Base-by-base conservation (phyloP, 2,888 invertebrate genomes). In the Latrodectus elegans region DNA sequence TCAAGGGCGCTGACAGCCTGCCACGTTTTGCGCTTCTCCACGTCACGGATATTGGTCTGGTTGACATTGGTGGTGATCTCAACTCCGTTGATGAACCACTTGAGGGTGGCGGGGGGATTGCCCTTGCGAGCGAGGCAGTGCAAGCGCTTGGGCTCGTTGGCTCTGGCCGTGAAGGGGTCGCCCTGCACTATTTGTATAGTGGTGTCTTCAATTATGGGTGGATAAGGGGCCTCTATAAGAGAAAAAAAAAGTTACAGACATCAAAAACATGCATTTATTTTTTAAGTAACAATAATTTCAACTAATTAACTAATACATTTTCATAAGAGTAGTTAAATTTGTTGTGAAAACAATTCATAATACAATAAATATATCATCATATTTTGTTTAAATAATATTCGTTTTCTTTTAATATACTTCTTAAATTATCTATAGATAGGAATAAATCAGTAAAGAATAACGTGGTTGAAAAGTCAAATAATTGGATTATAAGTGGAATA, bases 121-220 rank as follows among this genome's bases (percentile, higher is more conserved):
- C 97, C 97, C 92, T 96, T 96, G 93, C 96, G 94, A 77, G 96
- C 96, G 91, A 96, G 95, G 92, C 97, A 97, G 92, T 96, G 96
- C 88, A 97, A 95, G 11, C 95, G 95, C 60, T 96, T 96, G 89
- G 95, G 94, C 90, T 95, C 95, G 73, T 96, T 96, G 89, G 96
- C 95, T 89, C 95, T 94, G 67, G 96, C 95, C 52, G 96, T 97
- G 91, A 97, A 95, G 92, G 97, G 96, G 92, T 96, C 95, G 64
- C 96, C 96, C 1, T 96, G 95, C 91, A 95, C 94, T 89, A 97
- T 94, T 91, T 95, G 95, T 90, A 95, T 95, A 75, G 95, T 95
- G 92, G 96, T 96, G 93, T 95, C 95, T 91, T 97, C 95, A 90
- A 97, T 95, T 91, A 96, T 94, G 6, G 97, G 97, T 90, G 94